Conservation (phyloP, 1,140 invertebrate genomes). For the Drosophila bifasciata region DNA sequence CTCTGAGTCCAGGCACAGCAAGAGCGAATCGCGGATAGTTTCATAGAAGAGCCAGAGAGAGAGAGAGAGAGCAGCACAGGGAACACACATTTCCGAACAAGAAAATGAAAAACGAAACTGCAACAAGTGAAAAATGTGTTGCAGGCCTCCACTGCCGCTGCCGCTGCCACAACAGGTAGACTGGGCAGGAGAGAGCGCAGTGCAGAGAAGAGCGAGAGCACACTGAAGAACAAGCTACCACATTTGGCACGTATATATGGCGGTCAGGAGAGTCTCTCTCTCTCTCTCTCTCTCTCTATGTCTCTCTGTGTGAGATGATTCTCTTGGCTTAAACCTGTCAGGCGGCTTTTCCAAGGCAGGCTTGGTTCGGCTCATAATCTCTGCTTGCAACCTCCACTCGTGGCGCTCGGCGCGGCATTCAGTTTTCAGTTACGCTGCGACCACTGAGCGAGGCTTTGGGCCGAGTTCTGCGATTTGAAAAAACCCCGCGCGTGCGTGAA, state of each 20-base stretch:
- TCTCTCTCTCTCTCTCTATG: constrained; percentile 5
- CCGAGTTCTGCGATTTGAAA: constrained; percentile 23
- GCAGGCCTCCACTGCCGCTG: constrained; percentile 25
- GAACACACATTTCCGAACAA: constrained; percentile 55
- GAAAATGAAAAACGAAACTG: constrained; percentile 82
- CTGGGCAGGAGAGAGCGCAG: constrained; percentile 31
- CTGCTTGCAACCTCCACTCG: constrained; percentile 49
- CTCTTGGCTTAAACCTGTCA: constrained; percentile 53
- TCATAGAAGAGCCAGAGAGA: constrained; percentile 17
- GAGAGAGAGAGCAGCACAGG: constrained; percentile 19
- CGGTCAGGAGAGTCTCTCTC: constrained; percentile 32
- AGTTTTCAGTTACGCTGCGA: constrained; percentile 57
- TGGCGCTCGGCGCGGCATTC: no score
- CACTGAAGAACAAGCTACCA: constrained; percentile 53
- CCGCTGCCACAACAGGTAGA: constrained; percentile 61
- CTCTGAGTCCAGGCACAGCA: constrained; percentile 12
- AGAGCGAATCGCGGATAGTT: constrained; percentile 16
- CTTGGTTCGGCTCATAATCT: constrained; percentile 51
- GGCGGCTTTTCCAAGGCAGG: constrained; percentile 55
- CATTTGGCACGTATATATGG: constrained; percentile 60
- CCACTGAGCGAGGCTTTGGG: constrained; percentile 61
- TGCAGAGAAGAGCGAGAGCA: constrained; percentile 16
- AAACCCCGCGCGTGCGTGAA: constrained; percentile 31
- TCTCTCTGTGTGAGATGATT: constrained; percentile 14
- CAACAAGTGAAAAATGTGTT: constrained; percentile 82